Conservation (phyloP, 2,797 vertebrate genomes). For the Psittacula derbiana region DNA sequence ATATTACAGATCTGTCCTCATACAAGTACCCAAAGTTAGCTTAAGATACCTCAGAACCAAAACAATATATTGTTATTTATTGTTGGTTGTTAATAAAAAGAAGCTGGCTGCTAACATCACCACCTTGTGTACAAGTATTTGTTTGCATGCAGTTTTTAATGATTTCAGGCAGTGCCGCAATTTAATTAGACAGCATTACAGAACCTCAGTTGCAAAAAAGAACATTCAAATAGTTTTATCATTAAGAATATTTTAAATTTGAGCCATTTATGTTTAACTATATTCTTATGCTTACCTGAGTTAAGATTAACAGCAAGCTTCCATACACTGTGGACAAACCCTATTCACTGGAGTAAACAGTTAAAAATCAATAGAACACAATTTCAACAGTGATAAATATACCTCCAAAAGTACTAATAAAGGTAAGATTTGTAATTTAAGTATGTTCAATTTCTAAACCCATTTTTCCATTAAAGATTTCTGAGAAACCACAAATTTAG, state of each 20-base stretch:
- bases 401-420: background rate
- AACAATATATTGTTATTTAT: slow-evolving; percentile 65
- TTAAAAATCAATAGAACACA: background rate
- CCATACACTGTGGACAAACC: background rate
- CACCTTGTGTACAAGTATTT: slow-evolving; percentile 87
- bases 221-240: slow-evolving; percentile 24
- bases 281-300: background rate
- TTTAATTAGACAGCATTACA: slow-evolving; percentile 7
- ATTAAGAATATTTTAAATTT: slow-evolving; percentile 8
- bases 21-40: background rate
- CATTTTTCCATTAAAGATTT: background rate
- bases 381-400: background rate
- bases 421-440: background rate
- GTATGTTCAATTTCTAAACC: background rate
- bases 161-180: slow-evolving; percentile 36
- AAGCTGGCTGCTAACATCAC: slow-evolving; percentile 79
- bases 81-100: slow-evolving; percentile 48
- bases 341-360: background rate
- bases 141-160: slow-evolving; percentile 73
- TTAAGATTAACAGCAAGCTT: background rate
- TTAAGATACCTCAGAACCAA: slow-evolving; percentile 19
- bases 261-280: background rate
- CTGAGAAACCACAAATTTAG: background rate
- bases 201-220: background rate
- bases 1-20: background rate